Conservation (phyloP, 2,113 vertebrate species). For the Bos indicus region DNA sequence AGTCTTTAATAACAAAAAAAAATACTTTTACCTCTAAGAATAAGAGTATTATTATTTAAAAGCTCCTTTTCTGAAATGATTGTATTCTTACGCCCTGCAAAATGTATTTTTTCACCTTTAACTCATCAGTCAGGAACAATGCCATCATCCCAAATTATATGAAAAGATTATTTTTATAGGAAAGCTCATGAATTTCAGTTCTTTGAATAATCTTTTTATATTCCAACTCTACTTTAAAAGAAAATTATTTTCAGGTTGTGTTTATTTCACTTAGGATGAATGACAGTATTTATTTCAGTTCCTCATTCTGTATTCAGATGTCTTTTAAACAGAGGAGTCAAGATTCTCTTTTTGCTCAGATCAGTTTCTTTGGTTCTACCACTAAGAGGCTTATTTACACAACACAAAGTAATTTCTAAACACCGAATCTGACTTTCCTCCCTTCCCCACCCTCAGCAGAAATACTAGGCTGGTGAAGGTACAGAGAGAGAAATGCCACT, state of each 20-base stretch:
- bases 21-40: constrained; percentile 20
- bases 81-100: not conserved
- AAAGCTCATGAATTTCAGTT: constrained; percentile 40
- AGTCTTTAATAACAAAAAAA: constrained; percentile 46
- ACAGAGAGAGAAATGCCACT: not conserved
- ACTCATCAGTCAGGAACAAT: not conserved
- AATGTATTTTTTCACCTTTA: constrained; percentile 47
- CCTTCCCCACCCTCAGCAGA: not conserved
- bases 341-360: constrained; percentile 48
- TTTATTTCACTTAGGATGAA: constrained; percentile 57
- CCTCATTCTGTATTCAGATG: constrained; percentile 55
- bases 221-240: constrained; percentile 27
- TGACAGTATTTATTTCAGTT: constrained; percentile 57
- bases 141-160: constrained; percentile 24
- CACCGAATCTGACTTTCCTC: constrained; percentile 19
- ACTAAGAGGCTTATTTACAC: constrained; percentile 48
- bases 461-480: not conserved
- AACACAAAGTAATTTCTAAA: constrained; percentile 49
- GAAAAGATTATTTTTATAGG: constrained; percentile 51
- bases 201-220: constrained; percentile 55
- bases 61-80: constrained; percentile 29
- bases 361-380: constrained; percentile 42
- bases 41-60: constrained; percentile 6
- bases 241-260: constrained; percentile 60
- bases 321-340: constrained; percentile 46